Conservation (phyloP, 2,113 vertebrate species). For the Tyrannus savana region DNA sequence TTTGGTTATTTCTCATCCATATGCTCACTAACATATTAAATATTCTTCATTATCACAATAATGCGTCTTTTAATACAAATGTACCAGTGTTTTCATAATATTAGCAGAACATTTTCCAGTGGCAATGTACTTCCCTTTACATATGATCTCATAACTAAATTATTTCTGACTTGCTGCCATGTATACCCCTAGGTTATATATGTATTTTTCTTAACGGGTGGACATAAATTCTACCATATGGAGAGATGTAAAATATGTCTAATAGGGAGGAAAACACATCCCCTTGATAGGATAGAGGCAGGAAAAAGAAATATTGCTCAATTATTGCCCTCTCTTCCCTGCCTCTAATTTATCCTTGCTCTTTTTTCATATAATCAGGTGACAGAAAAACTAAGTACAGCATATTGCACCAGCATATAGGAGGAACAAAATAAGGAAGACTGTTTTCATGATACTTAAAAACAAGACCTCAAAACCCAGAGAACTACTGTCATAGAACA, state of each 20-base stretch:
- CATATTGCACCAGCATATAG: neutral
- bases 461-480: neutral
- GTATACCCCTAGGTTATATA: neutral
- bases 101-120: neutral
- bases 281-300: neutral
- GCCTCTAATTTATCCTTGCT: neutral
- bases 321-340: neutral
- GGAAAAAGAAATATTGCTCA: neutral
- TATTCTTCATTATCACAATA: neutral
- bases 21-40: neutral
- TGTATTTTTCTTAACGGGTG: neutral
- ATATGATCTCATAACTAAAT: constrained; percentile 25
- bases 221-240: neutral
- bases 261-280: neutral
- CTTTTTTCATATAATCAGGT: neutral
- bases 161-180: constrained; percentile 27
- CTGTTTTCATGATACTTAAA: neutral
- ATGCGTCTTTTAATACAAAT: neutral
- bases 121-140: neutral
- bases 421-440: neutral
- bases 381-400: neutral
- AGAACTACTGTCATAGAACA: neutral
- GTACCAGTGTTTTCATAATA: neutral
- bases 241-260: neutral
- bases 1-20: neutral